phyloP scores from a whole-genome alignment of 2,797 vertebrate genomes.

The Cyprinodon diabolis region DNA sequence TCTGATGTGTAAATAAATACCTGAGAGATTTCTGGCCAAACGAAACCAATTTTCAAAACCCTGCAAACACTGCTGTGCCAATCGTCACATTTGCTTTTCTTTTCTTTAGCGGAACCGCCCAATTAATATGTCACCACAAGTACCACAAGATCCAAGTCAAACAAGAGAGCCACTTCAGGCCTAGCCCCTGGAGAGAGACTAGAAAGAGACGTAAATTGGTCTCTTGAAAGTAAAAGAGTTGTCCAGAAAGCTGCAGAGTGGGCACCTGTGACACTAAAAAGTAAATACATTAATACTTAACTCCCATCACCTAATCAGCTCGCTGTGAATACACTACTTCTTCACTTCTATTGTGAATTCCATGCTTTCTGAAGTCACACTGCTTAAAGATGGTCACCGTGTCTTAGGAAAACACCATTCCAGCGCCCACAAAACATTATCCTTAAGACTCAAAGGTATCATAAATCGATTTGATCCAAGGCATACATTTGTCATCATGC shows the following conservation, averaged over 20 bases:
- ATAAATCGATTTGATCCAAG: background rate
- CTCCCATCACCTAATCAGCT: constrained; percentile 44
- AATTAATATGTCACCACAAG: constrained; percentile 78
- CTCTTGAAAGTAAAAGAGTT: constrained; percentile 70
- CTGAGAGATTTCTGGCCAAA: constrained; percentile 59
- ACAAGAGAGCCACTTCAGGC: constrained; percentile 70
- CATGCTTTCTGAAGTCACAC: constrained; percentile 22
- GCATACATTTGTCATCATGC: background rate
- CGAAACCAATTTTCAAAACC: constrained; percentile 71
- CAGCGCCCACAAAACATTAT: background rate
- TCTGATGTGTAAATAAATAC: constrained; percentile 71
- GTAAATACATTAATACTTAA: constrained; percentile 65
- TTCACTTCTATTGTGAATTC: constrained; percentile 53
- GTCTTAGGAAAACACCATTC: background rate
- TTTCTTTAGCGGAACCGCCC: constrained; percentile 65
- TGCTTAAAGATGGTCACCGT: constrained; percentile 12
- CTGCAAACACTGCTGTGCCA: constrained; percentile 50
- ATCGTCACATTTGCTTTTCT: constrained; percentile 59
- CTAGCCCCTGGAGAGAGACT: constrained; percentile 55
- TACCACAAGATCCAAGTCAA: constrained; percentile 67
- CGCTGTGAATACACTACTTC: constrained; percentile 73
- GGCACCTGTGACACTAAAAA: constrained; percentile 73
- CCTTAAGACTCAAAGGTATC: background rate
- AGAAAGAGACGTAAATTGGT: constrained; percentile 68
- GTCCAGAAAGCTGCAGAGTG: constrained; percentile 68